A percentile compares a stretch with the other conserved stretches of the same genome.
Evolutionary conservation across 1,140 invertebrate genomes (phyloP).

Genomic region (Physella acuta): DNA sequence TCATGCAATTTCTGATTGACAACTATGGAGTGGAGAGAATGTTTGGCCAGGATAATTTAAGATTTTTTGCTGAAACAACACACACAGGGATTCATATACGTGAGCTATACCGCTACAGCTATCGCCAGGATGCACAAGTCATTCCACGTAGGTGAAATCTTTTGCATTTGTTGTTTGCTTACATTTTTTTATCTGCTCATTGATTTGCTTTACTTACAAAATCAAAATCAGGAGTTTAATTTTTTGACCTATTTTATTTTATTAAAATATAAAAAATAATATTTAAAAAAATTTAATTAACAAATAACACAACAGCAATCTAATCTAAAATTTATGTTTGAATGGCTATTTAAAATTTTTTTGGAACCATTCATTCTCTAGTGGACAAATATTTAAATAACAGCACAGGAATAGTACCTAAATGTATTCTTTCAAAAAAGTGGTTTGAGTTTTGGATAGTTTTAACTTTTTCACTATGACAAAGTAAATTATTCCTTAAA

Average conservation of each 20-base stretch:
- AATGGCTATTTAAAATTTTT: too few relatives aligned
- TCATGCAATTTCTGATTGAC: constrained; percentile 71
- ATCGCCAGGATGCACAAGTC: constrained; percentile 44
- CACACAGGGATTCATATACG: constrained; percentile 54
- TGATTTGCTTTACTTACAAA: background rate
- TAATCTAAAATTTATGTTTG: too few relatives aligned
- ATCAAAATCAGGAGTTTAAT: too few relatives aligned
- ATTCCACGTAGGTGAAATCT: constrained; percentile 51
- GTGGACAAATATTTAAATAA: too few relatives aligned
- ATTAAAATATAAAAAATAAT: background rate
- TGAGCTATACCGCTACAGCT: constrained; percentile 57
- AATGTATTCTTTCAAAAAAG: too few relatives aligned
- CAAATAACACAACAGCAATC: too few relatives aligned
- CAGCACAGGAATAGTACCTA: too few relatives aligned
- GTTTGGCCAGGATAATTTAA: constrained; percentile 94
- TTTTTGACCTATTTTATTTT: background rate
- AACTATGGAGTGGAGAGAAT: constrained; percentile 93
- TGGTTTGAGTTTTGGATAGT: too few relatives aligned
- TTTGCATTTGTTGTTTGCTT: background rate
- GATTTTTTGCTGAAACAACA: constrained; percentile 80
- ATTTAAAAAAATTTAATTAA: background rate
- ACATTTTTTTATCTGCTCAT: background rate
- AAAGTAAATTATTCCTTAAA: too few relatives aligned
- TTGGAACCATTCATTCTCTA: too few relatives aligned
- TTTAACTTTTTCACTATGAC: too few relatives aligned